Evolutionary conservation across 1,140 invertebrate species (phyloP), one percentile per base, ranked within the genome.

Genomic region (Cotesia glomerata): DNA sequence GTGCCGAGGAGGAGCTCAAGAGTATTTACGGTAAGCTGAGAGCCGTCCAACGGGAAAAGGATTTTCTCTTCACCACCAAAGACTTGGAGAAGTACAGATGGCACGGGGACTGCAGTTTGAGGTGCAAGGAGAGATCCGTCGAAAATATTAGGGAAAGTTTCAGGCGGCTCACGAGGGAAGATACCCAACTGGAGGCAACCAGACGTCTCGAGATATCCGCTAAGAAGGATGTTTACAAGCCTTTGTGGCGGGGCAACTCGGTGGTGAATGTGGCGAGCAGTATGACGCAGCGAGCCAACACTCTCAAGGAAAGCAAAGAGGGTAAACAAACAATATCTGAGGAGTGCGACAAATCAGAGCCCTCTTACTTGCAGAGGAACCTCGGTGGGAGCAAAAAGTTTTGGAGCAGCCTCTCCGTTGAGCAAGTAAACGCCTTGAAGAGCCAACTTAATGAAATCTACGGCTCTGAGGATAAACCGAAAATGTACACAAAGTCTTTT

Each of bases 371-470:
- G 2, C 84, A 88, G 69, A 73, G 88, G 80, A 89, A 86, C 77
- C 88, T 90, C 51, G 91, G 91, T 0, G 89, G 94, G 18, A 93
- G 92, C 45, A 92, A 90, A 76, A 90, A 92, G 63, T 88, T 95
- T 45, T 95, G 94, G 90, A 95, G 94, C 78, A 95, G 94, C 79
- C 85, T 96, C 54, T 94, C 94, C 0, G 91, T 93, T 84, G 94
- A 96, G 76, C 94, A 96, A 86, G 92, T 96, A 0, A 93, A 91
- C 78, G 92, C 92, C 26, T 88, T 96, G 39, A 95, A 95, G 82
- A 91, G 90, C 79, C 94, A 95, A 78, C 81, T 96, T 4, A 93
- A 92, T 75, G 93, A 95, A 76, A 95, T 96, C 54, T 96, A 95
- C 73, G 91, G 92, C 35, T 92, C 88, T 77, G 90, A 90, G 51